Evolutionary conservation across 1,140 invertebrate genomes (phyloP), one percentile per base, ranked within the genome.

Genomic region (Tetragnatha versicolor): DNA sequence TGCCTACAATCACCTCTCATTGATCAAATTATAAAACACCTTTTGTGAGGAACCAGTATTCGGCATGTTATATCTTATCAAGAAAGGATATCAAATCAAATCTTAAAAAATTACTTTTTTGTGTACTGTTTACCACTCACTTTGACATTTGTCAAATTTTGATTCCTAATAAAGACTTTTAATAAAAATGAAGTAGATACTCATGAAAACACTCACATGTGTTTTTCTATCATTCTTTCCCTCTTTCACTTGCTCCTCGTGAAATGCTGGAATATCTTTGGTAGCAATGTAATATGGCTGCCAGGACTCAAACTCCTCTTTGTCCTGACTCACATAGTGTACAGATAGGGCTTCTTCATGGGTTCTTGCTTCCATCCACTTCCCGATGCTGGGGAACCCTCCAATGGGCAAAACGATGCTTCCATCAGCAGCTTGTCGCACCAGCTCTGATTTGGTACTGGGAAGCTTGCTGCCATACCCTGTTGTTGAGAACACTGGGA

Each of bases 171-270:
- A 42, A 42, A 42, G 17, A 42, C 17, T 17, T 42, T 42, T 42
- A 42, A 42, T 6, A 42, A 42, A 42, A 42, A 42, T 9, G 7
- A 42, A 6, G 17, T 42, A n/a, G n/a, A n/a, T n/a, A n/a, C n/a
- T n/a, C n/a, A 2, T 17, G 22, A 53, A 9, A 27, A 14, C 29
- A 20, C 80, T 84, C 85, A 93, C 93, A 89, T 96, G 95, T 42
- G 94, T 90, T 92, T 94, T 94, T 88, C 94, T 94, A 83, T 94
- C 93, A 81, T 92, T 91, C 53, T 89, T 88, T 17, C 93, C 93
- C 85, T 95, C 93, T 92, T 93, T 94, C 4, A 90, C 91, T 73
- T 94, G 88, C 45, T 88, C 85, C 84, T 94, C 93, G 80, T 91
- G 92, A 85, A 94, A 95, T 81, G 92, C 88, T 0, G 93, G 93